phyloP scores from a whole-genome alignment of 2,113 vertebrate genomes.

The Hirundichthys speculiger region DNA sequence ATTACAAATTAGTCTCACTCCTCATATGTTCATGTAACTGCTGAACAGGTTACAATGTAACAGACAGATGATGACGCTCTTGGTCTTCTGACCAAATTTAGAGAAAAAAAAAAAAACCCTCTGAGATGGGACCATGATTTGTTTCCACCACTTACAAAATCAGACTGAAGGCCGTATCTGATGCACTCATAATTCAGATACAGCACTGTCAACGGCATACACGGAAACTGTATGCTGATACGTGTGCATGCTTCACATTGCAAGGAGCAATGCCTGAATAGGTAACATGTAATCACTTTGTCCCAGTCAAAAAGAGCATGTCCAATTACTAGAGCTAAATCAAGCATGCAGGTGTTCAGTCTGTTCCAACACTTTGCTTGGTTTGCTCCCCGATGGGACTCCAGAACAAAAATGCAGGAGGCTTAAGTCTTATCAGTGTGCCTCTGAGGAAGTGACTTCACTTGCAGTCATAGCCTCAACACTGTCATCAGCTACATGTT shows the following conservation, averaged over 20 bases:
- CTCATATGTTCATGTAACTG: conserved; percentile 67
- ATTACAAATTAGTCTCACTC: conserved; percentile 76
- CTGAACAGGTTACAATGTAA: conserved; percentile 64
- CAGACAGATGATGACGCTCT: conserved; percentile 60
- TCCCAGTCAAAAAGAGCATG: conserved; percentile 76
- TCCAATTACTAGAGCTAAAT: conserved; percentile 78
- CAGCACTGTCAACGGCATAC: conserved; percentile 23
- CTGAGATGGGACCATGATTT: conserved; percentile 52
- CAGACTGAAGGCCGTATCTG: conserved; percentile 36
- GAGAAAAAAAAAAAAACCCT: conserved; percentile 24
- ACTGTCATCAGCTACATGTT: conserved; percentile 39
- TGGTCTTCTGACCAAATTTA: conserved; percentile 57
- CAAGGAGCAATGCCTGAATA: conserved; percentile 60
- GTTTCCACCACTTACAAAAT: conserved; percentile 55
- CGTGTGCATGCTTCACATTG: conserved; percentile 39
- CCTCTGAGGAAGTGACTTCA: conserved; percentile 51
- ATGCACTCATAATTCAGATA: conserved; percentile 37
- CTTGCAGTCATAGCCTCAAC: conserved; percentile 39
- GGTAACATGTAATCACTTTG: conserved; percentile 78
- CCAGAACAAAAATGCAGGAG: conserved; percentile 65
- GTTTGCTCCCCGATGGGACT: conserved; percentile 63
- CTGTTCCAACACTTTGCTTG: conserved; percentile 65
- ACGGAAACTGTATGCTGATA: conserved; percentile 15
- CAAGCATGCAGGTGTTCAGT: conserved; percentile 68
- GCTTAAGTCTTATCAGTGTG: conserved; percentile 58